These are phyloP conservation scores for Peromyscus eremicus DNA, from an alignment of 2,797 vertebrate genomes.

Conservation along the genomic window DNA sequence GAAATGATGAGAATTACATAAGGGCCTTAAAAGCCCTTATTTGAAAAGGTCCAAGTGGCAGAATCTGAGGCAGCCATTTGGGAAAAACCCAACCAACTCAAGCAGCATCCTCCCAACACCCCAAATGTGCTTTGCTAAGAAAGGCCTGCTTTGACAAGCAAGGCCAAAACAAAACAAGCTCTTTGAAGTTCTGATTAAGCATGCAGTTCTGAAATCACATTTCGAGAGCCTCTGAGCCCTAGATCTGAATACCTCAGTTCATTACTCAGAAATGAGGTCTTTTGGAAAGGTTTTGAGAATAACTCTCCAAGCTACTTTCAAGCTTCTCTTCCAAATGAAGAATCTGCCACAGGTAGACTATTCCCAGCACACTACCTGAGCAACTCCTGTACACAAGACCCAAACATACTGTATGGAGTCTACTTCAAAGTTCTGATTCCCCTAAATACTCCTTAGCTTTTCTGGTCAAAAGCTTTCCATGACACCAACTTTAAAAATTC, in stretches of 20 bases:
- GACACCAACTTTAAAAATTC: neutral
- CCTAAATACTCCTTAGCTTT: constrained; percentile 44
- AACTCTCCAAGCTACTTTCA: constrained; percentile 34
- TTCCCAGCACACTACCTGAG: neutral
- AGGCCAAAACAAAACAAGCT: constrained; percentile 56
- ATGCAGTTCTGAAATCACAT: constrained; percentile 49
- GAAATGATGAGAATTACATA: constrained; percentile 47
- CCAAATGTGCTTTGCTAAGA: constrained; percentile 57
- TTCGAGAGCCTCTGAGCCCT: constrained; percentile 1
- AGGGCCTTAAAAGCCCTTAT: neutral
- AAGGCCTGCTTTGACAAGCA: constrained; percentile 53
- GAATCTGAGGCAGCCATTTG: constrained; percentile 37
- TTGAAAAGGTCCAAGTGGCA: constrained; percentile 6
- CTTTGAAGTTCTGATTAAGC: constrained; percentile 68
- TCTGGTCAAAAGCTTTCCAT: constrained; percentile 22
- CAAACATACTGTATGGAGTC: neutral
- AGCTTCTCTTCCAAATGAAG: constrained; percentile 62
- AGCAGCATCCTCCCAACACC: neutral
- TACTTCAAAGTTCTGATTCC: constrained; percentile 32
- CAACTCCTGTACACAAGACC: neutral
- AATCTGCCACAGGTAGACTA: neutral
- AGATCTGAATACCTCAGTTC: constrained; percentile 49
- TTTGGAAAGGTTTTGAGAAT: constrained; percentile 10
- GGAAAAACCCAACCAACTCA: constrained; percentile 10
- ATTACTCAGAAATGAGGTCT: constrained; percentile 69